Percentiles rank a stretch among this genome's conserved stretches.
Conservation (phyloP, 1,140 invertebrate genomes). For the Drosophila arawakana region DNA sequence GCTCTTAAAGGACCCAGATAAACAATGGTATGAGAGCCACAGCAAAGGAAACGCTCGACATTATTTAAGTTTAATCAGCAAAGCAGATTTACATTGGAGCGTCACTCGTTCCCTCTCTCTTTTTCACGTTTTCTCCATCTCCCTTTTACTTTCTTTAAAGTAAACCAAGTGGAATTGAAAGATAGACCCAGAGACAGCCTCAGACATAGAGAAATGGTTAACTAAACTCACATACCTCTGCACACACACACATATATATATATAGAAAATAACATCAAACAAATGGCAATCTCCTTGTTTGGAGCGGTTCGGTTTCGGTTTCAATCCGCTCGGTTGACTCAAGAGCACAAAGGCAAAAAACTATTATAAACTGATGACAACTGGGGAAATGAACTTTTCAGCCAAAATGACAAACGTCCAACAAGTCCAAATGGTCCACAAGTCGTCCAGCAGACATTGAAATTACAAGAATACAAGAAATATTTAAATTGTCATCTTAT, state of each 20-base stretch:
- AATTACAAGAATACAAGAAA: not conserved
- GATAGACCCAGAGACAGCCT: conserved; percentile 43
- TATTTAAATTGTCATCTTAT: not conserved
- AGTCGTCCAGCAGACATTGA: conserved; percentile 19
- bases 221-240: conserved; percentile 27
- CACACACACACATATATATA: conserved; percentile 12
- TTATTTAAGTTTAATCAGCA: conserved; percentile 83
- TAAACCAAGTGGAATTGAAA: conserved; percentile 81
- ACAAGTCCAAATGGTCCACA: conserved; percentile 1
- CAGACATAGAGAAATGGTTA: conserved; percentile 47
- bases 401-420: conserved; percentile 65
- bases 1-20: conserved; percentile 39
- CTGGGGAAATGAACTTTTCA: conserved; percentile 79
- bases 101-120: conserved; percentile 33
- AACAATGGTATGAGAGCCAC: conserved; percentile 44
- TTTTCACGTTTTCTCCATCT: conserved; percentile 9
- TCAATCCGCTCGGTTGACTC: conserved; percentile 27
- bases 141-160: conserved; percentile 57
- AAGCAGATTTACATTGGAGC: conserved; percentile 78
- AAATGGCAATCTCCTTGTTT: conserved; percentile 51
- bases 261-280: conserved; percentile 63
- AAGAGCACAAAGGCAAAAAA: conserved; percentile 53
- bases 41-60: conserved; percentile 69
- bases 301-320: conserved; percentile 44
- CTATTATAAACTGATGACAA: conserved; percentile 77